phyloP scores from a whole-genome alignment of 1,140 invertebrate species.

The Telenomus remus region DNA sequence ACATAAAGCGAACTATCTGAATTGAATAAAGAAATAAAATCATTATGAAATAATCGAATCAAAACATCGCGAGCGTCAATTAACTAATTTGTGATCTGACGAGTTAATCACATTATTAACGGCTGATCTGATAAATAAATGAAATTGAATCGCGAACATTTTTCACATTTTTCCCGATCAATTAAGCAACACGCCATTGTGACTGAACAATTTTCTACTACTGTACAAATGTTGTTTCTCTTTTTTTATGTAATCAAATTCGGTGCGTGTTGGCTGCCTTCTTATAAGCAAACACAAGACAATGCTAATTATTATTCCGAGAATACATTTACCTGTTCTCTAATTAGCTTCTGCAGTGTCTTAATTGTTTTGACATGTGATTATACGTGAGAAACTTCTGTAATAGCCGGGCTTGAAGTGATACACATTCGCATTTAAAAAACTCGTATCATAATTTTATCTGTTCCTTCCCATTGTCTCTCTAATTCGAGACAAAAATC shows the following conservation, averaged over 20 bases:
- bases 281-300: neutral
- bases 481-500: constrained; percentile 13
- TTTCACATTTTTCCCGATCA: too few species aligned
- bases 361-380: constrained; percentile 27
- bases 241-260: too few species aligned
- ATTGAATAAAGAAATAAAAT: neutral
- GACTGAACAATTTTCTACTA: too few species aligned
- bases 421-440: neutral
- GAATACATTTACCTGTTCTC: constrained; percentile 8
- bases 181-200: too few species aligned
- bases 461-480: constrained; percentile 7
- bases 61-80: neutral
- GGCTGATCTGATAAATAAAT: too few species aligned
- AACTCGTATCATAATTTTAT: constrained; percentile 20
- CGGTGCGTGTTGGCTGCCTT: too few species aligned
- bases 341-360: constrained; percentile 29
- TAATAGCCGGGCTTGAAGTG: constrained; percentile 11
- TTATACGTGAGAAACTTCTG: constrained; percentile 28
- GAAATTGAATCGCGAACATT: too few species aligned
- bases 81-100: neutral
- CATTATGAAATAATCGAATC: neutral
- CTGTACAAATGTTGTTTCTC: too few species aligned
- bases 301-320: constrained; percentile 1
- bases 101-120: too few species aligned
- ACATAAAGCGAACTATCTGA: too few species aligned